Evolutionary conservation across 2,888 invertebrate species (phyloP).

Genomic region (Sepioteuthis lessoniana): DNA sequence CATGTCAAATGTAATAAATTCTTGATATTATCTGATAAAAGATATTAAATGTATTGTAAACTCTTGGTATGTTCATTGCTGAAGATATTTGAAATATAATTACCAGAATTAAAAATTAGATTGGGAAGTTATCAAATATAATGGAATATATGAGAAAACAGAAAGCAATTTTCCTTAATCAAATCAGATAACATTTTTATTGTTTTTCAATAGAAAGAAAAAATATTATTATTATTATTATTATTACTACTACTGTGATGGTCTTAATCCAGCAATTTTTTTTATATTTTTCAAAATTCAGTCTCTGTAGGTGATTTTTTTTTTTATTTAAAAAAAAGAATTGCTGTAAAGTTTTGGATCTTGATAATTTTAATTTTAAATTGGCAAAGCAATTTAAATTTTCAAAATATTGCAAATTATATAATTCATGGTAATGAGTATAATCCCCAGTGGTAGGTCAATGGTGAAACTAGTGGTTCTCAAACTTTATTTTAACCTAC

Average conservation of each 20-base stretch:
- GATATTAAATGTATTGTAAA: constrained; percentile 20
- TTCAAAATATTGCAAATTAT: not conserved
- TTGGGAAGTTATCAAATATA: not conserved
- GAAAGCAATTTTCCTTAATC: not conserved
- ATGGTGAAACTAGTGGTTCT: not conserved
- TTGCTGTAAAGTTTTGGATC: not conserved
- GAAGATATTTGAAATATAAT: not conserved
- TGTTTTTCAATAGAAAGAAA: constrained; percentile 5
- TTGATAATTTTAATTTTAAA: constrained; percentile 11
- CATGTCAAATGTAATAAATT: not conserved
- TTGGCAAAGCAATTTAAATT: not conserved
- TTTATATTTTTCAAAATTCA: not conserved
- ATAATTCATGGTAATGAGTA: not conserved
- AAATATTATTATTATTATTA: not conserved
- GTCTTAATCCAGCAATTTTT: not conserved
- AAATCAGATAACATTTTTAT: not conserved
- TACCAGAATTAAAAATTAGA: constrained; percentile 10
- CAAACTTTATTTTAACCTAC: not conserved
- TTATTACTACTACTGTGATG: not conserved
- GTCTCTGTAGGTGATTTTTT: not conserved
- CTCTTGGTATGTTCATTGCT: not conserved
- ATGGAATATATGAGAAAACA: not conserved
- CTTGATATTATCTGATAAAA: not conserved
- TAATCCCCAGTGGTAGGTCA: not conserved
- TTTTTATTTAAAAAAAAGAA: not conserved